These are phyloP conservation scores for Cephalopachus bancanus DNA, from an alignment of 2,797 vertebrate species.

Conservation along the genomic window DNA sequence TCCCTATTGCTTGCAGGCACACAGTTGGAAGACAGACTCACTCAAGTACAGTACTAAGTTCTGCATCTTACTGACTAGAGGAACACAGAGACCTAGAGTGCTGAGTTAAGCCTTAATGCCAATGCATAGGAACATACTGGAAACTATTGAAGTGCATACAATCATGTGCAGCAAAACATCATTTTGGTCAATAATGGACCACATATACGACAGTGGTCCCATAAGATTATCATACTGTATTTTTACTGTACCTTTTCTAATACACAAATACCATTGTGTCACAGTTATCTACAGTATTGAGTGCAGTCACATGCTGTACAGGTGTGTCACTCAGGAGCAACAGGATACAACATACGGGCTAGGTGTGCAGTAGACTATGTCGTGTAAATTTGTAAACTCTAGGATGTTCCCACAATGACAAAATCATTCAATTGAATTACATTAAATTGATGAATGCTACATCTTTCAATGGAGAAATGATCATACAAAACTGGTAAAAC, in stretches of 20 bases:
- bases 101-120: neutral
- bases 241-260: no score
- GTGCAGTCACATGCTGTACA: no score
- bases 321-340: no score
- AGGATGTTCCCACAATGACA: neutral
- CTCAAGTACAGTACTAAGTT: no score
- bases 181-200: no score
- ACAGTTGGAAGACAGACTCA: neutral
- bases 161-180: no score
- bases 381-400: neutral
- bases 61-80: accelerated
- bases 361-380: neutral
- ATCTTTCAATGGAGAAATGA: neutral
- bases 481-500: neutral
- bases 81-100: neutral
- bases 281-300: no score
- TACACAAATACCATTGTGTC: no score
- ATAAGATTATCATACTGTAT: no score
- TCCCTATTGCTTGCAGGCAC: neutral
- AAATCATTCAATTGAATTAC: neutral
- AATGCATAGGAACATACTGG: neutral
- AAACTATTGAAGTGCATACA: neutral
- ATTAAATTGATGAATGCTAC: neutral
- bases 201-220: no score
- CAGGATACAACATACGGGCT: neutral